Percentiles rank a stretch among this genome's conserved stretches.
Conservation (phyloP, 2,888 invertebrate species). For the Leptogaster cylindrica region DNA sequence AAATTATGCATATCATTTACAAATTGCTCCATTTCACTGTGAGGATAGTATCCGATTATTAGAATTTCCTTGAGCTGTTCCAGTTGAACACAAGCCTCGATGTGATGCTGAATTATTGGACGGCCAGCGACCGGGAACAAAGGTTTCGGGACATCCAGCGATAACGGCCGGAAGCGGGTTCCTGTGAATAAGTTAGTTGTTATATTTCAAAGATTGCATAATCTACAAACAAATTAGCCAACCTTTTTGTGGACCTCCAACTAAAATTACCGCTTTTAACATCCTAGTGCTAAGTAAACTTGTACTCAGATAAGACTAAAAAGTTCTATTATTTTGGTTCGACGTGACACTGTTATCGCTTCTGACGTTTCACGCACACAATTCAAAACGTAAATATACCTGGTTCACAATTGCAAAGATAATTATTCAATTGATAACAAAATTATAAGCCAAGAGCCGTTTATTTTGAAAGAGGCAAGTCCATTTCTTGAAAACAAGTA, state of each 20-base stretch:
- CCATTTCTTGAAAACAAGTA: no score
- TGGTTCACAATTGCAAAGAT: neutral
- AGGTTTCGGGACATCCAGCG: conserved; percentile 96
- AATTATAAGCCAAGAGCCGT: no score
- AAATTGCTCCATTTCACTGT: conserved; percentile 84
- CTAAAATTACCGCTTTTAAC: conserved; percentile 87
- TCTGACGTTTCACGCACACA: conserved; percentile 23
- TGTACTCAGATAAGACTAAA: no score
- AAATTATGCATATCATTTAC: conserved; percentile 83
- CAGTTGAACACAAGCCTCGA: conserved; percentile 87
- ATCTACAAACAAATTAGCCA: conserved; percentile 49
- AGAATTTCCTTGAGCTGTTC: conserved; percentile 86
- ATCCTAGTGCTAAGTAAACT: no score
- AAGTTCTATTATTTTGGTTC: no score
- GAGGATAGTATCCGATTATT: conserved; percentile 91
- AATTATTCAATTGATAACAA: no score
- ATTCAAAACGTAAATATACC: no score
- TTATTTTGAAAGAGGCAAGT: no score
- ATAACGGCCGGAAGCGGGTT: conserved; percentile 94
- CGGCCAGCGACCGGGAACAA: conserved; percentile 96
- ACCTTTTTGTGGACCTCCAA: conserved; percentile 96
- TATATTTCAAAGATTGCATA: neutral
- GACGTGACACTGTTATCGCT: conserved; percentile 12
- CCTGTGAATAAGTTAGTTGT: no score
- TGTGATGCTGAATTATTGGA: conserved; percentile 96